Conservation (phyloP, 2,113 vertebrate genomes). For the Arvicanthis niloticus region DNA sequence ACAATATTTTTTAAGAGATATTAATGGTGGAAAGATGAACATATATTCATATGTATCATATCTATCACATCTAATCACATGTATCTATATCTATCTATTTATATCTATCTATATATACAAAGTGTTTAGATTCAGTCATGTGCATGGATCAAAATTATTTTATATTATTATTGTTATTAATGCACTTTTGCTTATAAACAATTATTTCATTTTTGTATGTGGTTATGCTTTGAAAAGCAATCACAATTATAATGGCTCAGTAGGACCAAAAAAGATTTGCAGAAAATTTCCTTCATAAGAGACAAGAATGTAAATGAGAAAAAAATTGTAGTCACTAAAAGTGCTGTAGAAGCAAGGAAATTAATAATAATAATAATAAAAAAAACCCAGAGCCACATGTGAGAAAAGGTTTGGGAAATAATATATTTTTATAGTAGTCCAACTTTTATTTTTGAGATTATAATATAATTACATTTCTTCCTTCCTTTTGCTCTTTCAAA, state of each 20-base stretch:
- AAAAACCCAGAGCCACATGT: neutral
- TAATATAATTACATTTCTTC: neutral
- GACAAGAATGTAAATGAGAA: neutral
- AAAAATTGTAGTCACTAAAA: neutral
- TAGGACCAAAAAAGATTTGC: neutral
- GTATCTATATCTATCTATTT: too few relatives aligned
- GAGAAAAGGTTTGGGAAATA: neutral
- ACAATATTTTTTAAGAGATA: neutral
- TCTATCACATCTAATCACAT: too few relatives aligned
- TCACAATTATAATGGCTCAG: slow-evolving; percentile 2
- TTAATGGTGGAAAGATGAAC: slow-evolving; percentile 26
- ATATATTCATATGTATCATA: neutral
- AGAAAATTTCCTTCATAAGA: neutral
- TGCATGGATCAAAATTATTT: neutral
- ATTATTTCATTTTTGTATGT: neutral
- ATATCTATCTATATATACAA: too few relatives aligned
- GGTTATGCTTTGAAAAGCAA: neutral
- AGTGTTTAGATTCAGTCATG: neutral
- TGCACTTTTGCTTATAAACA: neutral
- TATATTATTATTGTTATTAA: neutral
- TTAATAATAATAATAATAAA: neutral
- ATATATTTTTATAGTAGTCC: neutral
- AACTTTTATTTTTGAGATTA: neutral
- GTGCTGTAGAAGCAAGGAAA: neutral
- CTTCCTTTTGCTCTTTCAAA: neutral